Evolutionary conservation across 2,113 vertebrate species (phyloP), one percentile per base, ranked within the genome.

Genomic region (Muntiacus muntjak): DNA sequence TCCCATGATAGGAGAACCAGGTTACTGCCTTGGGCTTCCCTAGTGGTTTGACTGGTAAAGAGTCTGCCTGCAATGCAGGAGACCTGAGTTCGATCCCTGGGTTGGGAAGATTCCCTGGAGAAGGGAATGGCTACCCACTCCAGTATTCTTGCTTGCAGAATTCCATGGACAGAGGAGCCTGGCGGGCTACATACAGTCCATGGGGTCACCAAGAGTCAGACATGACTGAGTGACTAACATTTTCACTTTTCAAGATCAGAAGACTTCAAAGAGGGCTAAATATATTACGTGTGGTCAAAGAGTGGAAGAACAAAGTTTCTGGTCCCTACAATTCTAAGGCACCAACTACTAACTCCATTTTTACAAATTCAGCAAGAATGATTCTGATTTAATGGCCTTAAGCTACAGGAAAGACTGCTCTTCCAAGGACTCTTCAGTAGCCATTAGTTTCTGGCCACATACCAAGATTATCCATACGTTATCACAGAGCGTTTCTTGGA

Each of bases 331-430:
- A 99, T 97, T 99, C 99, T 92, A 99, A 99, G 21, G 99, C 99
- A 5, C 99, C 33, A 98, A 99, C 0, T 99, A 99, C 23, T 0
- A 99, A 99, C 98, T 99, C 99, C 23, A 99, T 99, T 7, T 99
- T 99, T 96, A 99, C 99, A 98, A 99, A 99, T 97, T 99, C 98
- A 99, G 99, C 98, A 99, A 99, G 94, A 99, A 99, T 23, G 99
- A 99, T 82, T 99, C 99, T 5, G 99, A 99, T 97, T 98, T 99
- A 23, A 99, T 99, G 97, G 99, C 99, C 96, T 99, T 99, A 85
- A n/a, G 98, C 0, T 99, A 99, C 0, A 99, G 99, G 71, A 99
- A 99, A 74, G 99, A 99, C 93, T 89, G 99, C 99, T 94, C 98
- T 95, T 16, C 81, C 45, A 88, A 92, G 19, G 40, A 95, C 43